Evolutionary conservation across 2,888 invertebrate species (phyloP).

Genomic region (Mayetiola destructor): DNA sequence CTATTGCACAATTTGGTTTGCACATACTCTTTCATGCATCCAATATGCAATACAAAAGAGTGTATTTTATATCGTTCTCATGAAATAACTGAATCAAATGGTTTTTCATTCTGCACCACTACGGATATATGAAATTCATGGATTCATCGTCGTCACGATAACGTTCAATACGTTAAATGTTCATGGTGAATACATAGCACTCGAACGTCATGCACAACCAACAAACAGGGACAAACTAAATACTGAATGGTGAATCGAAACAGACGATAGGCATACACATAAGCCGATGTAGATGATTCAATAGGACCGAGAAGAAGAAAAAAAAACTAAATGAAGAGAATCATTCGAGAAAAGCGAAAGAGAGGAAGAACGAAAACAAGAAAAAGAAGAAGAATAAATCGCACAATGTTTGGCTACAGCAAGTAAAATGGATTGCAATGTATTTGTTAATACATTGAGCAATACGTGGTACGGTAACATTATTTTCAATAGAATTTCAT

Average conservation of each 20-base stretch:
- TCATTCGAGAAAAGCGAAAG: no score
- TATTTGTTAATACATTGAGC: no score
- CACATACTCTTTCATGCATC: no score
- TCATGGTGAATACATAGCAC: background rate
- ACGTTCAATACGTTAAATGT: background rate
- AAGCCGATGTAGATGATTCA: background rate
- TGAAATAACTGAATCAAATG: no score
- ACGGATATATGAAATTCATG: no score
- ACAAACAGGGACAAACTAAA: constrained; percentile 7
- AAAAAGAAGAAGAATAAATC: background rate
- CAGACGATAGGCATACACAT: background rate
- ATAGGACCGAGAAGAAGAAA: constrained; percentile 2
- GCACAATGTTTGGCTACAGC: no score
- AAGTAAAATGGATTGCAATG: no score
- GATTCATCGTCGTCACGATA: background rate
- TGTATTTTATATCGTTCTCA: no score
- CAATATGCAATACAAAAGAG: no score
- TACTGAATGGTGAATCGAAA: background rate
- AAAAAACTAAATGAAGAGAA: constrained; percentile 1
- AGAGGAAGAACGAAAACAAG: background rate
- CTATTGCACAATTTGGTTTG: no score
- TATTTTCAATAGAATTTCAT: no score
- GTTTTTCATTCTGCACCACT: background rate
- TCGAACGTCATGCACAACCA: background rate
- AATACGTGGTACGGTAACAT: no score